Base-by-base conservation (phyloP, 2,797 vertebrate genomes). In the Acanthis flammea region DNA sequence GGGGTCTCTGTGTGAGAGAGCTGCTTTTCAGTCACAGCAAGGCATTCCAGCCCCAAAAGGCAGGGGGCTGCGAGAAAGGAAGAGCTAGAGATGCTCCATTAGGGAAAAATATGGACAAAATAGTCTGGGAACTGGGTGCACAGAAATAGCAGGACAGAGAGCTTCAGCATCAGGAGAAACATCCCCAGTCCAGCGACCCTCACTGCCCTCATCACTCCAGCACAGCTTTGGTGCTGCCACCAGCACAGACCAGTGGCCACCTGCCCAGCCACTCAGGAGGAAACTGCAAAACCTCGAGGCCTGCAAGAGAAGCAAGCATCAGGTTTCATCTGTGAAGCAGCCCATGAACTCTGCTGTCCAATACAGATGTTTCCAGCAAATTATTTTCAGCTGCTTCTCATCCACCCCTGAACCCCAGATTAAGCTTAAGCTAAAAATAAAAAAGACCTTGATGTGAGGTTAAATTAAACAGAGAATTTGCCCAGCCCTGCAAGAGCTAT, bases 391-490 rank as follows among this genome's bases (percentile, higher is more conserved):
- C 31, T 86, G 28, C 44, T 72, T 28, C 33, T 81, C 51, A 7
- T 39, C 83, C 84, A 74, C 24, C 11, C 65, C 42, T 25, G 27
- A 51, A 30, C 25, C 61, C 53, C 60, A 65, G 31, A 67, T 63
- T 89, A 61, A 13, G 53, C 61, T 79, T 77, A 61, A 74, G 54
- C 45, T 78, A 67, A 92, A 89, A 82, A 50, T 39, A 66, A 73
- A 73, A 70, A 42, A 88, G 1, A 70, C 9, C 22, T 73, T 30
- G 30, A 14, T 39, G 35, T 70, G 27, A 87, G 58, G 25, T 76
- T 82, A 76, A 87, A 91, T 27, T n/a, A 92, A 94, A 77, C n/a
- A 89, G 61, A 76, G 33, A 55, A 45, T 86, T 62, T 74, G 25
- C 37, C 61, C 58, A 77, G 65, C 50, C 54, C 81, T 75, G 41